Evolutionary conservation across 2,113 vertebrate species (phyloP), one percentile per base, ranked within the genome.

Genomic region (Alethe castanea): DNA sequence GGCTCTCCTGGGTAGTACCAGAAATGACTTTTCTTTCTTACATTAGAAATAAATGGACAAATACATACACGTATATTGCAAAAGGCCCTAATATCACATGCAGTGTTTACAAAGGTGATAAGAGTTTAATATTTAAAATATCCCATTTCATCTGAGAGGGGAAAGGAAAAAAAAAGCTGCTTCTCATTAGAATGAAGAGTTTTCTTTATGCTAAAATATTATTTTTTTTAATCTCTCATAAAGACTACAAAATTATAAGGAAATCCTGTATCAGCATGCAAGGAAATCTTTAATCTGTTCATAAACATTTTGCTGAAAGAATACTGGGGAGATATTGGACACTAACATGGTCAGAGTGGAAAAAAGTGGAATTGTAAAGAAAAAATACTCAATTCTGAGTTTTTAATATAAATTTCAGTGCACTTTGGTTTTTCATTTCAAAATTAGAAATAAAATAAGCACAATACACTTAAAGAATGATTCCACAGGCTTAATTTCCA

Each of bases 11-110:
- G 98, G 98, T 93, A 94, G 95, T 96, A 70, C 72, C 90, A 97
- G 97, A 98, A 98, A 98, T 98, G 98, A 97, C 98, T 98, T 97
- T 97, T 96, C 97, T 95, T 95, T 95, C 97, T 97, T 86, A 81
- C 93, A 65, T 91, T 88, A 95, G 83, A 90, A 97, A 96, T 96
- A 96, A 96, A 95, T 72, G 95, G 95, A 95, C 96, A 96, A 97
- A 96, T 91, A 92, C 53, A 70, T 56, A 77, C 91, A 82, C 18
- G 22, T 86, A 95, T 91, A 94, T 95, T 96, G 97, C 79, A 94
- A 92, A 86, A 89, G 92, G 91, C 72, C 74, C 86, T 48, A 73
- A 92, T 81, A 89, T 93, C 94, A 90, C 84, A 77, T 42, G 90
- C 48, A 3, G 35, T 48, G 87, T 94, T 96, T 93, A 95, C 77